Percentiles rank a stretch among this genome's conserved stretches.
Evolutionary conservation across 2,888 invertebrate genomes (phyloP).

Genomic region (Nymphalis polychloros): DNA sequence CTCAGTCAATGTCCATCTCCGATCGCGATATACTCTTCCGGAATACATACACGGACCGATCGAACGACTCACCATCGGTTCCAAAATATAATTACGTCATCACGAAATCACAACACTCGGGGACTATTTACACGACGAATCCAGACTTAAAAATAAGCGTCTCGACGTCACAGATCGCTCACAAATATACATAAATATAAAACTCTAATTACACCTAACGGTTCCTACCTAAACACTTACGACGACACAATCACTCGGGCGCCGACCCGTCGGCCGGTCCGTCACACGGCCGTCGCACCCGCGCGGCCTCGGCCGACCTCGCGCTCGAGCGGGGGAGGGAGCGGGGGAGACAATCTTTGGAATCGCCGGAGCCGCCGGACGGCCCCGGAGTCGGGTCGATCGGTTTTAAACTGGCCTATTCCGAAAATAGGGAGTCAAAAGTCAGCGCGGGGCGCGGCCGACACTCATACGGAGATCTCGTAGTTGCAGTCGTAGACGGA

Average conservation of each 20-base stretch:
- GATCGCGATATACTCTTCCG: slow-evolving; percentile 28
- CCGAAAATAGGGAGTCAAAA: slow-evolving; percentile 40
- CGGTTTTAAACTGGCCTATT: slow-evolving; percentile 39
- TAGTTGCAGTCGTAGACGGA: slow-evolving; percentile 97
- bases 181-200: slow-evolving; percentile 74
- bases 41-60: neutral
- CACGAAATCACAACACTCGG: slow-evolving; percentile 71
- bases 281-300: slow-evolving; percentile 42
- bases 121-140: slow-evolving; percentile 67
- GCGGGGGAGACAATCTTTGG: slow-evolving; percentile 38
- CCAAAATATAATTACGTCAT: slow-evolving; percentile 50
- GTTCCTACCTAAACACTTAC: slow-evolving; percentile 38
- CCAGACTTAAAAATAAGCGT: slow-evolving; percentile 47
- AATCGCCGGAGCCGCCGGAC: slow-evolving; percentile 34
- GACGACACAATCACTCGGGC: slow-evolving; percentile 28
- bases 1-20: slow-evolving; percentile 61
- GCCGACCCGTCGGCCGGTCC: slow-evolving; percentile 15
- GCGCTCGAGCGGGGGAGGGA: too few species aligned
- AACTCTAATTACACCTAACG: slow-evolving; percentile 52
- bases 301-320: too few species aligned
- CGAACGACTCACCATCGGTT: neutral
- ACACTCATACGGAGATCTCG: slow-evolving; percentile 93
- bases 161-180: slow-evolving; percentile 53
- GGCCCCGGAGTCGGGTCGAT: slow-evolving; percentile 27
- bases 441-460: slow-evolving; percentile 18